A percentile compares a stretch with the other conserved stretches of the same genome.
These are phyloP conservation scores for Eubucco bourcierii DNA, from an alignment of 2,113 vertebrate species.

Conservation along the genomic window DNA sequence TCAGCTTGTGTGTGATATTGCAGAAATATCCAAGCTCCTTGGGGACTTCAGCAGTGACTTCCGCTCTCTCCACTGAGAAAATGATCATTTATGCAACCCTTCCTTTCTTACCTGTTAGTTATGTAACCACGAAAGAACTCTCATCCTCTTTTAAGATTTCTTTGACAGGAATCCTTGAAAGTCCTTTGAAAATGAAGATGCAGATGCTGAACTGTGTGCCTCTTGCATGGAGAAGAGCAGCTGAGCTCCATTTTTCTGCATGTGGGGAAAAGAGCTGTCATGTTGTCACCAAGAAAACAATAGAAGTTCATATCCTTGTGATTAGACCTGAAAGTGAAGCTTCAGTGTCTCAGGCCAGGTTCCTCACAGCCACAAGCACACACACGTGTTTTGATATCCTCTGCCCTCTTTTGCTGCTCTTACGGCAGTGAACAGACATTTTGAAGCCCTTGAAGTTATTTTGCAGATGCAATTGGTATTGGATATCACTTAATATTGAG, in stretches of 20 bases:
- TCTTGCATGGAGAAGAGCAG: not conserved
- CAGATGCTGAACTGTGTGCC: not conserved
- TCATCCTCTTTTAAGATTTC: not conserved
- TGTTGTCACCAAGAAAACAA: not conserved
- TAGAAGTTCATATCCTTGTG: rapidly evolving
- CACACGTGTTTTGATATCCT: not conserved
- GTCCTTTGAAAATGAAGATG: not conserved
- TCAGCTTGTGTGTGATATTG: not conserved
- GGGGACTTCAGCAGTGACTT: not conserved
- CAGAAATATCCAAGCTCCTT: not conserved
- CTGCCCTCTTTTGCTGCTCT: not conserved
- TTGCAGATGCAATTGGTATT: not conserved
- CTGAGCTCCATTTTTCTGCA: not conserved
- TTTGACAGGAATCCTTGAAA: not conserved
- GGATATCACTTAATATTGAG: not conserved
- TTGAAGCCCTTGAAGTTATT: not conserved
- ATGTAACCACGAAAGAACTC: not conserved
- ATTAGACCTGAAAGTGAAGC: not conserved
- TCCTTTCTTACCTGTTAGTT: not conserved
- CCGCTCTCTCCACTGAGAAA: not conserved
- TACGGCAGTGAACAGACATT: not conserved
- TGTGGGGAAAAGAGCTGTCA: not conserved
- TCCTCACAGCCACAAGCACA: not conserved
- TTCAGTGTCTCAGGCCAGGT: not conserved
- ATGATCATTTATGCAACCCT: not conserved